Evolutionary conservation across 2,888 invertebrate species (phyloP).

Genomic region (Teleogryllus oceanicus): DNA sequence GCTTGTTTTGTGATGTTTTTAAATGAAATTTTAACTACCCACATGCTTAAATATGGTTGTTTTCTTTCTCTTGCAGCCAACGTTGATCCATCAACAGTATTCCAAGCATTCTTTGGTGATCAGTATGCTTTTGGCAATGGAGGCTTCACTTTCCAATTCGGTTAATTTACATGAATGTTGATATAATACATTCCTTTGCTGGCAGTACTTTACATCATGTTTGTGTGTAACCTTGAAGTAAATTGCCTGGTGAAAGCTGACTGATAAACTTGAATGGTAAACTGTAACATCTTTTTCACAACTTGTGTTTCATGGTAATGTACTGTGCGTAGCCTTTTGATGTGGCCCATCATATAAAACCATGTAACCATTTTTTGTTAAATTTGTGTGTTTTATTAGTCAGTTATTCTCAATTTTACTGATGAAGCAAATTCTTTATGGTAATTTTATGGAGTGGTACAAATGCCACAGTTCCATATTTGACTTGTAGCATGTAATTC

Average conservation of each 20-base stretch:
- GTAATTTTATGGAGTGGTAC: too few species aligned
- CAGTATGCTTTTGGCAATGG: slow-evolving; percentile 49
- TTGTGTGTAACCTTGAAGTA: background rate
- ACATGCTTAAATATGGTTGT: background rate
- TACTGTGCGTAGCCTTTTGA: background rate
- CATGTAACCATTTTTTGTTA: background rate
- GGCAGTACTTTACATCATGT: slow-evolving; percentile 2
- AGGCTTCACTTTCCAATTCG: slow-evolving; percentile 68
- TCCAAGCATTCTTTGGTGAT: slow-evolving; percentile 75
- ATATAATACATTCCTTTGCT: slow-evolving; percentile 29
- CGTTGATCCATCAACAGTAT: slow-evolving; percentile 79
- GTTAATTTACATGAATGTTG: slow-evolving; percentile 48
- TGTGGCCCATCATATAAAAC: background rate
- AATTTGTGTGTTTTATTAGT: background rate
- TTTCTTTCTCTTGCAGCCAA: slow-evolving; percentile 53
- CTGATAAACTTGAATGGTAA: background rate
- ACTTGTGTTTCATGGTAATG: background rate
- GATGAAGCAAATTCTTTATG: too few species aligned
- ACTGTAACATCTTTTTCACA: too few species aligned
- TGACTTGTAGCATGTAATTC: background rate
- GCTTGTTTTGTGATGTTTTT: background rate
- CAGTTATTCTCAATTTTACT: background rate
- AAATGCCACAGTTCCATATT: too few species aligned
- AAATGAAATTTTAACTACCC: background rate
- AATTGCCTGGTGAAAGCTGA: slow-evolving; percentile 21